Percentiles rank a stretch among this genome's conserved stretches.
phyloP scores from a whole-genome alignment of 2,113 vertebrate species.

The Gopherus evgoodei region DNA sequence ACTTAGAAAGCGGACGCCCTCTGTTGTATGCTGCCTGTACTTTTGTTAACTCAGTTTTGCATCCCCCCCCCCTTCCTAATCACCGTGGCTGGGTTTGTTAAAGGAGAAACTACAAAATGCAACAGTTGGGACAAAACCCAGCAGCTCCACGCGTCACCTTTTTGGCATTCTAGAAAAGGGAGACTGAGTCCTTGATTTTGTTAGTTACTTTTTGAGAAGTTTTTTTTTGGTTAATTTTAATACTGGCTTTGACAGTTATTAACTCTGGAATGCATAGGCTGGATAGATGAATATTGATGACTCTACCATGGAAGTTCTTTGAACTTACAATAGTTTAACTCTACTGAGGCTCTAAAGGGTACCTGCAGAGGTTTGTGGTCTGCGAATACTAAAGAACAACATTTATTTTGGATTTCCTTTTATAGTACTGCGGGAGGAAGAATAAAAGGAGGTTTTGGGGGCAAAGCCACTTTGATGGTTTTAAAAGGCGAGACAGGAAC shows the following conservation, averaged over 20 bases:
- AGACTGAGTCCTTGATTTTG: background rate
- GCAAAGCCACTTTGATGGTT: background rate
- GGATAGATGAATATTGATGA: background rate
- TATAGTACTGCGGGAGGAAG: rapidly evolving
- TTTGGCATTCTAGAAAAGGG: rapidly evolving
- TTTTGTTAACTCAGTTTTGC: rapidly evolving
- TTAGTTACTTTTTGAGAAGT: background rate
- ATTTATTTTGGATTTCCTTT: background rate
- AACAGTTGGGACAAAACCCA: background rate
- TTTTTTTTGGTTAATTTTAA: background rate
- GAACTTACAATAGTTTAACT: rapidly evolving
- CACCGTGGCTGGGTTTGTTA: background rate
- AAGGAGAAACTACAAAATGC: background rate
- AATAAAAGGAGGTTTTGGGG: rapidly evolving
- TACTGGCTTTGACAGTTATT: background rate
- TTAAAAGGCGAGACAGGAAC: background rate
- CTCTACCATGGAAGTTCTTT: background rate
- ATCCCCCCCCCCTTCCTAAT: background rate
- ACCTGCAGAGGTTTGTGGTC: rapidly evolving
- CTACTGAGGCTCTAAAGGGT: rapidly evolving
- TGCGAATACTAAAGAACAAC: background rate
- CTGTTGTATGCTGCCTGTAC: conserved; percentile 35
- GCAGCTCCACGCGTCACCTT: background rate
- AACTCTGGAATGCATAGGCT: background rate
- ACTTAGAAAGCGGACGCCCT: conserved; percentile 46